Percentiles rank a stretch among this genome's conserved stretches.
These are phyloP conservation scores for Dasyurus viverrinus DNA, from an alignment of 2,113 vertebrate genomes.

Conservation along the genomic window DNA sequence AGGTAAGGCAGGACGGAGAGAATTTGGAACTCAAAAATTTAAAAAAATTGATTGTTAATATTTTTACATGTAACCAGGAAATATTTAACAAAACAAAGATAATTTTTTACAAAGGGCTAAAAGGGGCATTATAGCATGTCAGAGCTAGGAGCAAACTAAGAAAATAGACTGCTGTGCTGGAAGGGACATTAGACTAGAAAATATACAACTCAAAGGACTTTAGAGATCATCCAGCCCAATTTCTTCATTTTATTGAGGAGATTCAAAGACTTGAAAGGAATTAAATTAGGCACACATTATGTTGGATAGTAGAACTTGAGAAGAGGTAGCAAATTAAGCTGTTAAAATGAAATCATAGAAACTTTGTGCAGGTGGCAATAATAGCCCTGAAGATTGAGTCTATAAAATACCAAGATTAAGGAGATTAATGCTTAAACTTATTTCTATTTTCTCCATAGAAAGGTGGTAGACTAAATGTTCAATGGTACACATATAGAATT, in stretches of 20 bases:
- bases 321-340: too few species aligned
- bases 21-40: neutral
- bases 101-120: neutral
- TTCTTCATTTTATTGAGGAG: neutral
- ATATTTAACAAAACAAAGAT: neutral
- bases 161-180: neutral
- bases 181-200: neutral
- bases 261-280: too few species aligned
- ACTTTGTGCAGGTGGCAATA: too few species aligned
- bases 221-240: neutral
- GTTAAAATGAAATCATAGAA: too few species aligned
- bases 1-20: neutral
- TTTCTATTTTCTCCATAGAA: too few species aligned
- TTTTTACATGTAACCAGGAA: neutral
- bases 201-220: neutral
- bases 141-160: neutral
- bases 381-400: too few species aligned
- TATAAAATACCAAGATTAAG: too few species aligned
- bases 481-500: too few species aligned
- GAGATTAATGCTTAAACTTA: too few species aligned
- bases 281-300: too few species aligned
- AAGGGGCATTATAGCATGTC: neutral
- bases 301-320: too few species aligned
- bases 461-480: too few species aligned
- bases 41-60: neutral